Percentiles rank a stretch among this genome's conserved stretches.
phyloP scores from a whole-genome alignment of 2,113 vertebrate species.

The Ochotona princeps region DNA sequence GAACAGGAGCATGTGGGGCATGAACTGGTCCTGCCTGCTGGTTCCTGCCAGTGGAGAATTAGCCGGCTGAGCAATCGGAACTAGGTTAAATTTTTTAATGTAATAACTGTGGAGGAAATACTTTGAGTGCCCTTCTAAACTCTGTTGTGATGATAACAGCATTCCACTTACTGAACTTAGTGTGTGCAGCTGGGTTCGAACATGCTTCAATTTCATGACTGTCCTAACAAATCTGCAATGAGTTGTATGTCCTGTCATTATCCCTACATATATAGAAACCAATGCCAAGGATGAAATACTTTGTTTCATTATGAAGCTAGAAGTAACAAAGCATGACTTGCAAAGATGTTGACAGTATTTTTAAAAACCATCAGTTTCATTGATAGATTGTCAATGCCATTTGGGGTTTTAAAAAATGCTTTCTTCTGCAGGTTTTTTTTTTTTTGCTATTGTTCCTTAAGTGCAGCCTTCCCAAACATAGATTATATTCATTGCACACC shows the following conservation, averaged over 20 bases:
- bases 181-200: not conserved
- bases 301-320: slow-evolving; percentile 33
- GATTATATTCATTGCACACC: not conserved
- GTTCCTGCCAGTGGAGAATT: no score
- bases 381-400: not conserved
- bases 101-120: not conserved
- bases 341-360: slow-evolving; percentile 33
- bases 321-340: slow-evolving; percentile 5
- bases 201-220: slow-evolving; percentile 29
- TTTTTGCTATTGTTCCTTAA: not conserved
- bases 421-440: no score
- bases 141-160: not conserved
- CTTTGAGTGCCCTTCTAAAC: slow-evolving; percentile 36
- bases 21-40: no score
- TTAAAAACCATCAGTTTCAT: slow-evolving; percentile 14
- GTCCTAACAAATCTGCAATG: slow-evolving; percentile 18
- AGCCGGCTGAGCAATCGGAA: no score
- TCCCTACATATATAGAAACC: not conserved
- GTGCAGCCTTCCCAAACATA: not conserved
- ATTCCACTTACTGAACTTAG: not conserved
- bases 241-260: not conserved
- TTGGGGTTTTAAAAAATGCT: not conserved
- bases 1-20: no score
- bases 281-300: not conserved
- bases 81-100: not conserved